Base-by-base conservation (phyloP, 2,113 vertebrate species). In the Todiramphus chloris region DNA sequence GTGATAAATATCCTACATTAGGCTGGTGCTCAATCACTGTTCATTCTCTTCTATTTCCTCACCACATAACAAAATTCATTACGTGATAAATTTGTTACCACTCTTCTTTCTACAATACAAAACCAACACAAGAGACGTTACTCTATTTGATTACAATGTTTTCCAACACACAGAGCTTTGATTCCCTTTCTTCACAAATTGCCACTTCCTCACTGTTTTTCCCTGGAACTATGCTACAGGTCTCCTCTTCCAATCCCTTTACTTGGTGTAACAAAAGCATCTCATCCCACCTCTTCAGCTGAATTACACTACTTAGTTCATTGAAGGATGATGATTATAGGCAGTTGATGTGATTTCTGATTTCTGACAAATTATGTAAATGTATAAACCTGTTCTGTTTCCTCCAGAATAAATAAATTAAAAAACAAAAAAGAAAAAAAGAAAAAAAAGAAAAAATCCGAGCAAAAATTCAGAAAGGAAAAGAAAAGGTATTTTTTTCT, bases 1-100 rank as follows among this genome's bases (percentile, higher is more conserved):
- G 90, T 90, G 95, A 96, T 92, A 97, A 96, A 95, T 94, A 82
- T 4, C 64, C 87, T 93, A 28, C 89, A 85, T 96, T 94, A 96
- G 56, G 75, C 27, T 90, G 74, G 56, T 96, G 75, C 66, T 97
- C 93, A 94, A 89, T 96, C 96, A 96, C 84, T 89, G 81, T 68
- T 96, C 78, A 35, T 93, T 93, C 90, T 90, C 85, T 41, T 88
- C 44, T 66, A 27, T 64, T 82, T 82, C 86, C 77, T 95, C 50
- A 55, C 30, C 23, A 43, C 55, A 43, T 53, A 89, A 77, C 46
- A 81, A 83, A 94, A 93, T 97, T 84, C 55, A 89, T 94, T 94
- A 77, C 1, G 13, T 80, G 88, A 87, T 89, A 81, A 94, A 93
- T 92, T 87, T 80, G 55, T 92, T 86, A 73, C 41, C 19, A 21